phyloP scores from a whole-genome alignment of 2,888 invertebrate genomes.

The Miltochrista miniata region DNA sequence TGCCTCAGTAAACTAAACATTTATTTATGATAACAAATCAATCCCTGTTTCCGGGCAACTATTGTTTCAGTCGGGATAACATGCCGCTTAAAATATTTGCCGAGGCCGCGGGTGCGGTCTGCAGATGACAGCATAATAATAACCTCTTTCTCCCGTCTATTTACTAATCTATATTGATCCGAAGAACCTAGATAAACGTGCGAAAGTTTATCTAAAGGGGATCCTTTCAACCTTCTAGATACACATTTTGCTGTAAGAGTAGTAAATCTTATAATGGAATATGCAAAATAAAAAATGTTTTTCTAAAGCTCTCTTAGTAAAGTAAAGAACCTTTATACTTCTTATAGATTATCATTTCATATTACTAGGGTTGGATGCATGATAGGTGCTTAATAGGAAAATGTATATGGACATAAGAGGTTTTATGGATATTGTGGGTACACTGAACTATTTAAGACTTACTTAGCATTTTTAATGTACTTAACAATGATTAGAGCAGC shows the following conservation, averaged over 20 bases:
- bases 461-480: too few species aligned
- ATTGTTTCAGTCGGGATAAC: constrained; percentile 35
- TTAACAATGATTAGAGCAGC: too few species aligned
- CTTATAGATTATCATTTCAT: not conserved
- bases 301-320: not conserved
- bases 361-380: too few species aligned
- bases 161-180: constrained; percentile 46
- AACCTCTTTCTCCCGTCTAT: constrained; percentile 34
- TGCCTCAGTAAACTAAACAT: constrained; percentile 28
- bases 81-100: constrained; percentile 40
- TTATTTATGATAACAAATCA: constrained; percentile 30
- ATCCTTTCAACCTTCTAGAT: not conserved
- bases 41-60: constrained; percentile 26
- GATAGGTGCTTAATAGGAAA: too few species aligned
- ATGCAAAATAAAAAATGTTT: not conserved
- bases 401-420: too few species aligned
- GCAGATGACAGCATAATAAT: constrained; percentile 53
- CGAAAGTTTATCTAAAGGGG: not conserved
- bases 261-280: not conserved
- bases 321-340: not conserved
- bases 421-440: too few species aligned
- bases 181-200: constrained; percentile 13
- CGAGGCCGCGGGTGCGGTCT: constrained; percentile 29
- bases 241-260: constrained; percentile 1
- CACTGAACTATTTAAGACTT: too few species aligned